Percentiles rank a stretch among this genome's conserved stretches.
These are phyloP conservation scores for Calliopum simillimum DNA, from an alignment of 2,888 invertebrate genomes.

Conservation along the genomic window DNA sequence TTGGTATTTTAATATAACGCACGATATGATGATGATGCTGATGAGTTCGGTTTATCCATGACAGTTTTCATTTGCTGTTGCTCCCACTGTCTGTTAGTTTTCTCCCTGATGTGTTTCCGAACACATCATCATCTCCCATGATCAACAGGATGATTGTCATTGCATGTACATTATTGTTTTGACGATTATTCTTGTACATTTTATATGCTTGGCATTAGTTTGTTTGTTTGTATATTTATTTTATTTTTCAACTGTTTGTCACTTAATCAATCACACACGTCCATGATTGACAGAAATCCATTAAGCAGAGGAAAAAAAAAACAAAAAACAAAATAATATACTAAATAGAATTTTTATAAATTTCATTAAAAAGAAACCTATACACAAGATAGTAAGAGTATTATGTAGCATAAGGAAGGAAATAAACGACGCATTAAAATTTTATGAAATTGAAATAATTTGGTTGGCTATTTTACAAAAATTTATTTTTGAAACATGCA, in stretches of 20 bases:
- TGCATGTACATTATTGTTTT: background rate
- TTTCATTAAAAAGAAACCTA: too few species aligned
- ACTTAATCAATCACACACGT: slow-evolving; percentile 51
- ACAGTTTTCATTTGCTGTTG: background rate
- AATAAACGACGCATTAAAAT: too few species aligned
- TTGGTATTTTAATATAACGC: too few species aligned
- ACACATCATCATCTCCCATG: background rate
- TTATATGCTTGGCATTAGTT: background rate
- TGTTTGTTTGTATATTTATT: slow-evolving; percentile 39
- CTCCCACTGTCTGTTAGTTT: background rate
- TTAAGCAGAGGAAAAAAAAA: slow-evolving; percentile 45
- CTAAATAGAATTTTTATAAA: too few species aligned
- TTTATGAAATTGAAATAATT: too few species aligned
- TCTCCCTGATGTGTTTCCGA: background rate
- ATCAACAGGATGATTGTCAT: too few species aligned
- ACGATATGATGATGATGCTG: too few species aligned
- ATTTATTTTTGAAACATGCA: too few species aligned
- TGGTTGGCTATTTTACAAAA: too few species aligned
- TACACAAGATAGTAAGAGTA: too few species aligned
- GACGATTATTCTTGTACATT: background rate
- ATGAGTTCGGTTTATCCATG: too few species aligned
- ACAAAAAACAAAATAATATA: slow-evolving; percentile 14
- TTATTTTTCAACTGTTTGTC: slow-evolving; percentile 50
- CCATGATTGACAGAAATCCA: slow-evolving; percentile 52
- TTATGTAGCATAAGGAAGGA: too few species aligned